These are phyloP conservation scores for Drosophila fulvimacula DNA, from an alignment of 2,888 invertebrate genomes.

Conservation along the genomic window DNA sequence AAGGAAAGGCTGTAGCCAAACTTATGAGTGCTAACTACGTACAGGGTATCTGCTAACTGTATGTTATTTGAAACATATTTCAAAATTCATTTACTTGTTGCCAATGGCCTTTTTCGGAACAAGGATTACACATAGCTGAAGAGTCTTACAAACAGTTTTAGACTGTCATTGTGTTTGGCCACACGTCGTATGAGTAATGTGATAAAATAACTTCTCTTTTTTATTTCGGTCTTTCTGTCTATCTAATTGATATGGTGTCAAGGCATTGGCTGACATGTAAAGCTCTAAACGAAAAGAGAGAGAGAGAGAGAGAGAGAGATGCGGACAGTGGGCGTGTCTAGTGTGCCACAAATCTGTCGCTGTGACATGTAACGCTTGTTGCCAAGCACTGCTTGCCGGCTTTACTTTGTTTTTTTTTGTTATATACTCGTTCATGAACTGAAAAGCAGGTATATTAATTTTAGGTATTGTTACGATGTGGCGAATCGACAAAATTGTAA, in stretches of 20 bases:
- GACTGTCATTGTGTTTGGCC: slow-evolving; percentile 24
- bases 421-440: background rate
- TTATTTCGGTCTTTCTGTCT: slow-evolving; percentile 9
- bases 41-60: background rate
- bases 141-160: slow-evolving; percentile 22
- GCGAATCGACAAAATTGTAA: too few species aligned
- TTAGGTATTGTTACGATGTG: too few species aligned
- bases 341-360: background rate
- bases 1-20: too few species aligned
- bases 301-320: background rate
- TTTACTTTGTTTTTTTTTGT: background rate
- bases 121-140: slow-evolving; percentile 9
- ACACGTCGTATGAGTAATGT: slow-evolving; percentile 45
- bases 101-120: slow-evolving; percentile 26
- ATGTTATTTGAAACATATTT: background rate
- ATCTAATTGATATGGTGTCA: slow-evolving; percentile 36
- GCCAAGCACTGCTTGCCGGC: slow-evolving; percentile 17
- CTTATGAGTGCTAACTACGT: background rate
- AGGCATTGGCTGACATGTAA: slow-evolving; percentile 34
- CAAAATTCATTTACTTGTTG: slow-evolving; percentile 28
- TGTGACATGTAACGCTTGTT: slow-evolving; percentile 30
- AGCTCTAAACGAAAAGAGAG: slow-evolving; percentile 15
- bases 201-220: slow-evolving; percentile 6
- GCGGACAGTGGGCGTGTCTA: background rate
- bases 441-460: background rate